Evolutionary conservation across 1,140 invertebrate species (phyloP), one percentile per base, ranked within the genome.

Genomic region (Harpegnathos saltator): DNA sequence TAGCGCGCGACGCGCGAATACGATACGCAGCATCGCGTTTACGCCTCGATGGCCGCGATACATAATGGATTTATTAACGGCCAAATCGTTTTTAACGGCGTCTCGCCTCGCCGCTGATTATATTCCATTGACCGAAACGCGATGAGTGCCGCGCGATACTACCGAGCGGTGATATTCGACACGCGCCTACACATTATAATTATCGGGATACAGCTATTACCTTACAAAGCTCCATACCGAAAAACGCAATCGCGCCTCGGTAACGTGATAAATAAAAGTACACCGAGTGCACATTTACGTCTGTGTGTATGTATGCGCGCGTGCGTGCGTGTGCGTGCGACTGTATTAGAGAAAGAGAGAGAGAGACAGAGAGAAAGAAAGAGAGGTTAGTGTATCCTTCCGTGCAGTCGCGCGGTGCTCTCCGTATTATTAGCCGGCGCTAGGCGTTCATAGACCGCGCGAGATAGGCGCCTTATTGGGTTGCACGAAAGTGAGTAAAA

Each of bases 401-500:
- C 59, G 86, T 74, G 87, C 85, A 88, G 88, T 80, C 73, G 56
- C 83, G 87, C 83, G 78, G 82, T 22, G 52, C 58, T 44, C 83
- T 85, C 86, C 74, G 84, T 88, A 88, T 88, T 89, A 89, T 89
- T 89, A 89, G 84, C 87, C 68, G 86, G 87, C 87, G 86, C 87
- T 88, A 89, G 86, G 61, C 85, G 72, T 54, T 65, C 63, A 52
- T 56, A 80, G 78, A 69, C 83, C 81, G 73, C 63, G 85, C 85
- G 82, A 86, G 78, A 89, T 85, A 89, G 87, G 83, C 87, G 78
- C 86, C 87, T 89, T 89, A 89, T 88, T 88, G 89, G 85, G 83
- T 86, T 84, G 75, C 88, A 88, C 88, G 89, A 90, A 89, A 90
- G 89, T 85, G 87, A 90, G 89, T 88, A 90, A 89, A 87, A 88